phyloP scores from a whole-genome alignment of 2,113 vertebrate species.

The Cyanistes caeruleus region DNA sequence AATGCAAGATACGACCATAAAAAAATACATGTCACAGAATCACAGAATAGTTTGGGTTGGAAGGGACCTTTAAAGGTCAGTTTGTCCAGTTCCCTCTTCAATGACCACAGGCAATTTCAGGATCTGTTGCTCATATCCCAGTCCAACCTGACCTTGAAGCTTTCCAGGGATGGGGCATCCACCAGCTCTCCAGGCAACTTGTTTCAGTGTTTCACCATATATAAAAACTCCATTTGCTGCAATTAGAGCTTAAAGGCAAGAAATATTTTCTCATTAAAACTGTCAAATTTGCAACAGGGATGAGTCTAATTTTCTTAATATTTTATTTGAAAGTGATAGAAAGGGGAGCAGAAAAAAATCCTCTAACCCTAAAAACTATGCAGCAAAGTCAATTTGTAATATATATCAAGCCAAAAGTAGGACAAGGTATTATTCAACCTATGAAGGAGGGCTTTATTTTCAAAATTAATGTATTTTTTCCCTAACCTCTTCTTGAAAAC shows the following conservation, averaged over 20 bases:
- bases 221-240: background rate
- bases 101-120: background rate
- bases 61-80: background rate
- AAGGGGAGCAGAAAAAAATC: background rate
- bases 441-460: background rate
- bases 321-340: background rate
- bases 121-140: background rate
- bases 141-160: rapidly evolving
- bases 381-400: background rate
- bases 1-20: background rate
- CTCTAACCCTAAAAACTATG: background rate
- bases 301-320: background rate
- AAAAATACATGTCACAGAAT: background rate
- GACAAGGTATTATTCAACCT: background rate
- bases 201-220: background rate
- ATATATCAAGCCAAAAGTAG: background rate
- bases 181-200: background rate
- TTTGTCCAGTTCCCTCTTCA: background rate
- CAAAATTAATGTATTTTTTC: background rate
- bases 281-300: background rate
- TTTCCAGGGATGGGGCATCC: background rate
- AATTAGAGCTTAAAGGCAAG: background rate
- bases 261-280: background rate
- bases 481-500: background rate
- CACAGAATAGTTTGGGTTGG: background rate